These are phyloP conservation scores for Sigmodon hispidus DNA, from an alignment of 2,113 vertebrate genomes.

Conservation along the genomic window DNA sequence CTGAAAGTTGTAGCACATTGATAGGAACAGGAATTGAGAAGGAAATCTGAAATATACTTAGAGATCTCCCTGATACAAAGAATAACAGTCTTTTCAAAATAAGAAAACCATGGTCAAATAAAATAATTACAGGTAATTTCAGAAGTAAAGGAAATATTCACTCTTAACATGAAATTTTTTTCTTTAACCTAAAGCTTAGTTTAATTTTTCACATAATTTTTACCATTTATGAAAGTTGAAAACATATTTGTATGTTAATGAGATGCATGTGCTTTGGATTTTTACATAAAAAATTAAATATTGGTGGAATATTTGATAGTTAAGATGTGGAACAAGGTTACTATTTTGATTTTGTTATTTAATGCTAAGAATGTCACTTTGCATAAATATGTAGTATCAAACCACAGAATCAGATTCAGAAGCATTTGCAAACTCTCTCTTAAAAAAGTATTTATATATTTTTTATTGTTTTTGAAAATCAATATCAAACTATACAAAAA, in stretches of 20 bases:
- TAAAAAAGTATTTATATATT: neutral
- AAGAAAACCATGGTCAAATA: neutral
- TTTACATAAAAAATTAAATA: neutral
- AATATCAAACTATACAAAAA: too few relatives aligned
- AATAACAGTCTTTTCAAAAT: neutral
- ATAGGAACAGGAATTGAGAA: neutral
- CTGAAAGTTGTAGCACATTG: neutral
- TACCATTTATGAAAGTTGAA: neutral
- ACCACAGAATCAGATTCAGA: neutral
- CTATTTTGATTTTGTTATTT: neutral
- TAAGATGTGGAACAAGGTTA: neutral
- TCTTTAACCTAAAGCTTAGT: too few relatives aligned
- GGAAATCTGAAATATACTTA: neutral
- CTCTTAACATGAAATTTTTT: neutral
- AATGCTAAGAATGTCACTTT: neutral
- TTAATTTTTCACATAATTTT: neutral
- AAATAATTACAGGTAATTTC: neutral
- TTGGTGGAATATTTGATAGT: neutral
- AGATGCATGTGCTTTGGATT: neutral
- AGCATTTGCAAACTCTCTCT: neutral
- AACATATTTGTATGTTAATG: neutral
- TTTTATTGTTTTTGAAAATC: too few relatives aligned
- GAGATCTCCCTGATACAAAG: neutral
- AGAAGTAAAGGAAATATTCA: neutral
- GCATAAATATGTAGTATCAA: neutral